Evolutionary conservation across 2,888 invertebrate genomes (phyloP).

Genomic region (Leptogaster cylindrica): DNA sequence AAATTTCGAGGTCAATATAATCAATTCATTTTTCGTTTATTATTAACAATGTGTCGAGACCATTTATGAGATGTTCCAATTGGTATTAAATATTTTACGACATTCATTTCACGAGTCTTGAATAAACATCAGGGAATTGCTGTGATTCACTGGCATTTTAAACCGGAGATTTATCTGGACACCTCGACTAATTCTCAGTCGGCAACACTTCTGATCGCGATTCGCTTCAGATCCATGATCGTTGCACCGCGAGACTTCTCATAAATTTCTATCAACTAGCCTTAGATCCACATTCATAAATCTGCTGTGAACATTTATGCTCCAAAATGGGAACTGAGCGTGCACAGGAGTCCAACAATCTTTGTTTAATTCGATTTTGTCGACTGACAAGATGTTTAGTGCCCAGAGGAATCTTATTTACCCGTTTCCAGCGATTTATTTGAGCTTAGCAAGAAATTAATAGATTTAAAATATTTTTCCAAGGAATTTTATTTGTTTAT

Average conservation of each 20-base stretch:
- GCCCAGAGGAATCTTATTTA: too few species aligned
- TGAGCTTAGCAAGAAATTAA: too few species aligned
- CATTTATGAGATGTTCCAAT: not conserved
- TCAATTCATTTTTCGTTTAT: too few species aligned
- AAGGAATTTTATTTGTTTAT: too few species aligned
- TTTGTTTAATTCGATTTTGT: too few species aligned
- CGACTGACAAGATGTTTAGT: too few species aligned
- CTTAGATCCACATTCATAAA: constrained; percentile 6
- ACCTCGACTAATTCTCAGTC: not conserved
- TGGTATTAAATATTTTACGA: constrained; percentile 12
- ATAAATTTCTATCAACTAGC: constrained; percentile 12
- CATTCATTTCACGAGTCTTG: constrained; percentile 13
- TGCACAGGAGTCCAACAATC: not conserved
- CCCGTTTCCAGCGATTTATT: too few species aligned
- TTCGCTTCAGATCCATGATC: constrained; percentile 4
- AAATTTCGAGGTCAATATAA: too few species aligned
- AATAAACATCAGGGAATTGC: constrained; percentile 16
- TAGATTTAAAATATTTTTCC: too few species aligned
- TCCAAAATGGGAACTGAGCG: not conserved
- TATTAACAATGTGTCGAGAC: too few species aligned
- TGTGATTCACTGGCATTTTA: not conserved
- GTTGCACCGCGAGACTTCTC: not conserved
- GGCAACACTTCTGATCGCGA: constrained; percentile 8
- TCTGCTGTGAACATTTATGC: not conserved
- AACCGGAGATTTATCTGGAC: not conserved